These are phyloP conservation scores for Cremastobaeus sp. DNA, from an alignment of 2,888 invertebrate species.

Conservation along the genomic window DNA sequence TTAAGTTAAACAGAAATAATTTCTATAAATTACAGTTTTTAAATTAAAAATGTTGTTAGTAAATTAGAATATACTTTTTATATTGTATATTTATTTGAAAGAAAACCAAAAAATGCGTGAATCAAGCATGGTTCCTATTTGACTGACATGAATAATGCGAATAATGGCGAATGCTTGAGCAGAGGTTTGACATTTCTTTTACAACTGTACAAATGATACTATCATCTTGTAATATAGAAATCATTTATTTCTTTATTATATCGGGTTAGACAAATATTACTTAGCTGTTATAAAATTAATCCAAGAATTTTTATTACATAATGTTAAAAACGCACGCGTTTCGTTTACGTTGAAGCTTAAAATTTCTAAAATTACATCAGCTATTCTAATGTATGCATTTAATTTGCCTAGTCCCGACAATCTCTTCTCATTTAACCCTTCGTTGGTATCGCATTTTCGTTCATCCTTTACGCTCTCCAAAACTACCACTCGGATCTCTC, in stretches of 20 bases:
- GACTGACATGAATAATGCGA: conserved; percentile 27
- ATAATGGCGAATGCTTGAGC: conserved; percentile 2
- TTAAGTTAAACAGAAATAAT: conserved; percentile 7
- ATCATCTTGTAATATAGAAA: background rate
- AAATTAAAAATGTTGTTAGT: conserved; percentile 11
- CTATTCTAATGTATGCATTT: too few relatives aligned
- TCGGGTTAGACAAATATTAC: background rate
- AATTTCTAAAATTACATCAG: too few relatives aligned
- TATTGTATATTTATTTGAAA: conserved; percentile 25
- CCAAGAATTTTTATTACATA: too few relatives aligned
- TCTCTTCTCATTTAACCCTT: too few relatives aligned
- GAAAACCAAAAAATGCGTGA: conserved; percentile 24
- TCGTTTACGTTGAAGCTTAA: too few relatives aligned
- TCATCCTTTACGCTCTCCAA: too few relatives aligned
- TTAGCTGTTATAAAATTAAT: too few relatives aligned
- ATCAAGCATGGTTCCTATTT: conserved; percentile 41
- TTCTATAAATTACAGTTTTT: conserved; percentile 8
- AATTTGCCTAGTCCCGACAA: too few relatives aligned
- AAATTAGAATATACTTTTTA: conserved; percentile 18
- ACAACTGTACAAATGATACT: conserved; percentile 18
- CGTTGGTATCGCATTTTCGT: too few relatives aligned
- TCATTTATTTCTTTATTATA: too few relatives aligned
- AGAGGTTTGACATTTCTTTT: background rate
- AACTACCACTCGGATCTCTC: too few relatives aligned
- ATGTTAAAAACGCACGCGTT: too few relatives aligned